These are phyloP conservation scores for Trissolcus basalis DNA, from an alignment of 1,140 invertebrate species.

Conservation along the genomic window DNA sequence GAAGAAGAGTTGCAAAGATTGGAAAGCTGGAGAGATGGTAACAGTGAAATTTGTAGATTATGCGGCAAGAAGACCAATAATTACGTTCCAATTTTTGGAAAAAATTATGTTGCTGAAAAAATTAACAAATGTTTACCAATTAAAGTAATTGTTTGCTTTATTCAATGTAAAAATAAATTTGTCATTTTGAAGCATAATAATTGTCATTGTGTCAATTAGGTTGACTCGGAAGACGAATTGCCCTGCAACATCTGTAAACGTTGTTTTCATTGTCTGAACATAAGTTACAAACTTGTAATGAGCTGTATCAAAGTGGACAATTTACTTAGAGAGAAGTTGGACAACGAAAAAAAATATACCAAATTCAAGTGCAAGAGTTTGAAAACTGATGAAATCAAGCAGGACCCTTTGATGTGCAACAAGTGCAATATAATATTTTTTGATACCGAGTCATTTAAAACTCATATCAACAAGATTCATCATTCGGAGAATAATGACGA, in stretches of 20 bases:
- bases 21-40: neutral
- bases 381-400: slow-evolving; percentile 13
- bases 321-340: slow-evolving; percentile 43
- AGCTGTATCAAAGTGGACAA: slow-evolving; percentile 57
- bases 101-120: slow-evolving; percentile 44
- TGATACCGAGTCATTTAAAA: slow-evolving; percentile 51
- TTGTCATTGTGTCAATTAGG: slow-evolving; percentile 25
- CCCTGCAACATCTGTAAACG: slow-evolving; percentile 62
- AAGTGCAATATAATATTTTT: slow-evolving; percentile 55
- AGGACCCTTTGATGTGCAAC: slow-evolving; percentile 55
- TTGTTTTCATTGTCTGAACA: slow-evolving; percentile 62
- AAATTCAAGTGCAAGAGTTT: slow-evolving; percentile 1
- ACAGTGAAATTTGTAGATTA: slow-evolving; percentile 49
- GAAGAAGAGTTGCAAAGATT: no score
- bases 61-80: slow-evolving; percentile 43
- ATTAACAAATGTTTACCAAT: slow-evolving; percentile 59
- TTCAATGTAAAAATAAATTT: no score
- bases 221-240: slow-evolving; percentile 56
- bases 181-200: no score
- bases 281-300: slow-evolving; percentile 61
- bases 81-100: slow-evolving; percentile 52
- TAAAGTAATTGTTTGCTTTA: slow-evolving; percentile 39
- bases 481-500: no score
- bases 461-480: slow-evolving; percentile 53
- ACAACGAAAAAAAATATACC: slow-evolving; percentile 12